Evolutionary conservation across 2,797 vertebrate genomes (phyloP).

Genomic region (Gymnoscopelus braueri): DNA sequence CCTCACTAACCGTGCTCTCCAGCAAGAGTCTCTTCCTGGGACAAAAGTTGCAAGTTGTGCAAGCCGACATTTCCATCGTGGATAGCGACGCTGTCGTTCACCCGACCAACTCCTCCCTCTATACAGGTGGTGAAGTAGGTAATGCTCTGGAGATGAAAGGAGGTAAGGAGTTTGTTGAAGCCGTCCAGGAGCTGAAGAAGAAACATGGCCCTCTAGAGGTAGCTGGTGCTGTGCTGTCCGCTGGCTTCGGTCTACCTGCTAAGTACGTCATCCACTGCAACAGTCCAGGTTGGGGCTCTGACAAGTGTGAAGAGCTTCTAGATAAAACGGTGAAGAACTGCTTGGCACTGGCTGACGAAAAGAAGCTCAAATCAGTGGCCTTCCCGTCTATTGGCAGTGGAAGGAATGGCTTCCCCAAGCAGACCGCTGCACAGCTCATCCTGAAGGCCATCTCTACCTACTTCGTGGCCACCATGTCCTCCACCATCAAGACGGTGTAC

Average conservation of each 20-base stretch:
- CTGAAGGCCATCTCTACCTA: constrained; percentile 98
- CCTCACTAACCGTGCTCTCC: constrained; percentile 94
- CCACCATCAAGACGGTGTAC: constrained; percentile 97
- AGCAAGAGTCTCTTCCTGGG: constrained; percentile 98
- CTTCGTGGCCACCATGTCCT: constrained; percentile 97
- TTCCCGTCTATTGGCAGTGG: constrained; percentile 98
- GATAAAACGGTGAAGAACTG: constrained; percentile 99
- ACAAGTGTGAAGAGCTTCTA: constrained; percentile 95
- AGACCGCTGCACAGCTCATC: constrained; percentile 96
- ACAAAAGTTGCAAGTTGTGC: constrained; percentile 99
- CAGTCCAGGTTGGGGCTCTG: constrained; percentile 94
- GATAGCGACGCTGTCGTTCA: constrained; percentile 99
- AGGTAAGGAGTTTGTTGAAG: constrained; percentile 94
- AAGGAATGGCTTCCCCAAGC: constrained; percentile 98
- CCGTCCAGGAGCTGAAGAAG: constrained; percentile 92
- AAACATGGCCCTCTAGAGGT: constrained; percentile 95
- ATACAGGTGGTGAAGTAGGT: constrained; percentile 99
- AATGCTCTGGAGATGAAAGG: constrained; percentile 98
- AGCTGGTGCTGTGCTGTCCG: constrained; percentile 91
- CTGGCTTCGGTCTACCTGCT: constrained; percentile 90
- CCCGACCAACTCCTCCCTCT: constrained; percentile 98
- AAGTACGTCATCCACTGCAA: constrained; percentile 99
- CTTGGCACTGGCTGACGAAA: constrained; percentile 95
- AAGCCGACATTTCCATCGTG: constrained; percentile 98
- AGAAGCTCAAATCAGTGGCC: constrained; percentile 96